Conservation (phyloP, 2,888 invertebrate genomes). For the Gibbula magus region DNA sequence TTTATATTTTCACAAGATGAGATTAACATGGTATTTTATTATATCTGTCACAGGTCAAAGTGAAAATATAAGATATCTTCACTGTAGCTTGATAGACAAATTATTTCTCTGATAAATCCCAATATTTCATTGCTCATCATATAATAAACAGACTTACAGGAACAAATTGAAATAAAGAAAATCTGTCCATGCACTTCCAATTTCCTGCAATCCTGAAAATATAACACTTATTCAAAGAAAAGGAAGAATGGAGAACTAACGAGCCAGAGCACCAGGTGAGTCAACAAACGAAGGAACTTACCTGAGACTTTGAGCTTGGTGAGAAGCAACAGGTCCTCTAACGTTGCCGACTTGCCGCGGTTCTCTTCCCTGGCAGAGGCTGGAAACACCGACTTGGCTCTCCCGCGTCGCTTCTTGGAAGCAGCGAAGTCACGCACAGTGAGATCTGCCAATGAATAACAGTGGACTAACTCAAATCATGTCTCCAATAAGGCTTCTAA, state of each 20-base stretch:
- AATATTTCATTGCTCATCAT: no score
- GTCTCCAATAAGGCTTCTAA: no score
- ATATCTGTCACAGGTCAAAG: no score
- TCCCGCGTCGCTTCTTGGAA: neutral
- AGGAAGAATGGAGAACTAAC: neutral
- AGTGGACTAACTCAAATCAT: neutral
- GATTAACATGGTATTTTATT: no score
- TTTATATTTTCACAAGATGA: no score
- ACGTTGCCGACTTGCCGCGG: conserved; percentile 4
- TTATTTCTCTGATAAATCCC: no score
- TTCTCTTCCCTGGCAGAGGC: conserved; percentile 12
- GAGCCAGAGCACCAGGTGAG: neutral
- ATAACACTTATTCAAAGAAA: neutral
- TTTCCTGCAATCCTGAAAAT: no score
- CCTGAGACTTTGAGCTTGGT: neutral
- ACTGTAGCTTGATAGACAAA: no score
- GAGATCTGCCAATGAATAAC: neutral
- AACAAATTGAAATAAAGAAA: no score
- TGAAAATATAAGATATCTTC: no score
- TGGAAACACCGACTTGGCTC: conserved; percentile 14
- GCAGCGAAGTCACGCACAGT: neutral
- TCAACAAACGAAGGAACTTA: neutral
- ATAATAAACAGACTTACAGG: no score
- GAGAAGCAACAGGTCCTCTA: conserved; percentile 10
- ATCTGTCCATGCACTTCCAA: no score